phyloP scores from a whole-genome alignment of 2,113 vertebrate genomes.

The Corythoichthys haematopterus region DNA sequence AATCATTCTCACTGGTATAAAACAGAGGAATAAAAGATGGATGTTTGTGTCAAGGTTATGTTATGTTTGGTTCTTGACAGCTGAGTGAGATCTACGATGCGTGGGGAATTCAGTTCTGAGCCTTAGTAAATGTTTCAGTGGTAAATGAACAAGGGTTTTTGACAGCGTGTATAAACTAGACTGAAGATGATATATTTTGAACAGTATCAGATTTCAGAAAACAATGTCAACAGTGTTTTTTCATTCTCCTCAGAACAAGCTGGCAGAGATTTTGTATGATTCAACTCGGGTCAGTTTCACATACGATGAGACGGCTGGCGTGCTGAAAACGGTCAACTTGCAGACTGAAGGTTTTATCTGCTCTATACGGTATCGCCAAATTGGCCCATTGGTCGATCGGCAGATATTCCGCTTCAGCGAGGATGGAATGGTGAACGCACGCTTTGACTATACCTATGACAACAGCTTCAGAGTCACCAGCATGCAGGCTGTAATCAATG shows the following conservation, averaged over 20 bases:
- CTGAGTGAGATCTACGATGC: background rate
- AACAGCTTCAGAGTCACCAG: slow-evolving; percentile 98
- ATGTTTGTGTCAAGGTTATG: background rate
- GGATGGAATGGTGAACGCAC: slow-evolving; percentile 96
- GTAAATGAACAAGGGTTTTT: background rate
- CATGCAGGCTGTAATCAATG: slow-evolving; percentile 99
- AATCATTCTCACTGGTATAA: background rate
- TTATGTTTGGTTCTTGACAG: background rate
- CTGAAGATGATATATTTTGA: background rate
- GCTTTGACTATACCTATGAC: slow-evolving; percentile 98
- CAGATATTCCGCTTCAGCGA: slow-evolving; percentile 98
- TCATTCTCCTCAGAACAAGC: slow-evolving; percentile 76
- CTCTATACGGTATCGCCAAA: slow-evolving; percentile 94
- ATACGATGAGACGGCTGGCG: slow-evolving; percentile 92
- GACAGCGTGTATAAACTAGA: slow-evolving; percentile 12
- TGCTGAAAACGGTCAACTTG: slow-evolving; percentile 95
- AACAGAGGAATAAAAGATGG: background rate
- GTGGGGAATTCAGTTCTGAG: background rate
- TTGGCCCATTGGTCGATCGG: slow-evolving; percentile 91
- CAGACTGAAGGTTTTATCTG: slow-evolving; percentile 98
- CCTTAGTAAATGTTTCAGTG: background rate
- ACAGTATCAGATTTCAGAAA: background rate
- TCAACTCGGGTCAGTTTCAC: slow-evolving; percentile 97
- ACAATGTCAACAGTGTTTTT: background rate
- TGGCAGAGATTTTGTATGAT: slow-evolving; percentile 94